Evolutionary conservation across 2,797 vertebrate genomes (phyloP).

Genomic region (Chrosomus eos): DNA sequence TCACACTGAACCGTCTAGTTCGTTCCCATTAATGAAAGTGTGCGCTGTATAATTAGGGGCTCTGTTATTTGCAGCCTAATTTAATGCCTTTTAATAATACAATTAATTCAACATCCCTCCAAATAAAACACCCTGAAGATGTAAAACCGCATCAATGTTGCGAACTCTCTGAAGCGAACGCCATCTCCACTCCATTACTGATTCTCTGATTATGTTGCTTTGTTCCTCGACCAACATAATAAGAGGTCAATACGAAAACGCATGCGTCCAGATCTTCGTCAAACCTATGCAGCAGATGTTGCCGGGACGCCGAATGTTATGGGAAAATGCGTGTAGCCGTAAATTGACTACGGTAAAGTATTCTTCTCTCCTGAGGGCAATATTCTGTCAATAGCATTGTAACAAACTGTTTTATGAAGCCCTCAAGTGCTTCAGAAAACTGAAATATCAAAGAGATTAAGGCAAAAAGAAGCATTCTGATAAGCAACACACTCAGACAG

Average conservation of each 20-base stretch:
- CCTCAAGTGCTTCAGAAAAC: conserved; percentile 1
- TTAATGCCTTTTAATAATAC: conserved; percentile 21
- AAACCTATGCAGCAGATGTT: neutral
- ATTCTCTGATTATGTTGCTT: conserved; percentile 2
- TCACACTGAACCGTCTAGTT: conserved; percentile 17
- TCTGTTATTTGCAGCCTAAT: conserved; percentile 43
- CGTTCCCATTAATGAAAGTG: conserved; percentile 32
- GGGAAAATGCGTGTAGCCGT: neutral
- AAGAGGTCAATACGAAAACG: neutral
- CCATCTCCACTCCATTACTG: neutral
- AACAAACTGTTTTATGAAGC: conserved; percentile 5
- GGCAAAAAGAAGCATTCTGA: neutral
- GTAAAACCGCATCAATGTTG: conserved; percentile 6
- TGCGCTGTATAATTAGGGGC: conserved; percentile 34
- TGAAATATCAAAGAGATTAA: neutral
- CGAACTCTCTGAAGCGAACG: neutral
- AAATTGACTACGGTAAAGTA: neutral
- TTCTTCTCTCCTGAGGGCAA: neutral
- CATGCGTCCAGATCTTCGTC: neutral
- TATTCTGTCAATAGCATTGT: conserved; percentile 19
- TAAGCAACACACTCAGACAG: conserved; percentile 1
- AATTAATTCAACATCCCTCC: conserved; percentile 36
- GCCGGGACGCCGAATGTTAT: neutral
- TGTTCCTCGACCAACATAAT: conserved; percentile 3
- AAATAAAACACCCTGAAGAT: conserved; percentile 44